Conservation (phyloP, 2,113 vertebrate genomes). For the Passer domesticus region DNA sequence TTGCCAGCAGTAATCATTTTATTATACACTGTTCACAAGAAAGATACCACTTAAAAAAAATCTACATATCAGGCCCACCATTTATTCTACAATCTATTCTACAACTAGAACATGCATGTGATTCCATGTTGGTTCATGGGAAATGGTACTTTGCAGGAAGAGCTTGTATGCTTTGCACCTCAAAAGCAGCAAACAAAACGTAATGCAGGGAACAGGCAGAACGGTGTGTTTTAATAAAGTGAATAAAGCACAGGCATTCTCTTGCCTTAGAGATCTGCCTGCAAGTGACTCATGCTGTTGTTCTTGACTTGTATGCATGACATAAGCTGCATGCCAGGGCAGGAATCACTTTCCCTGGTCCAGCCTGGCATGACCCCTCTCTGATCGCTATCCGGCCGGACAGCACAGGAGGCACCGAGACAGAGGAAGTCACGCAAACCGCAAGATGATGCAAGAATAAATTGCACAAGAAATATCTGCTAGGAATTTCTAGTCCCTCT, state of each 20-base stretch:
- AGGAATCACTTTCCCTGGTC: neutral
- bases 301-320: neutral
- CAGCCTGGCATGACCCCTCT: neutral
- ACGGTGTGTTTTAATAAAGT: neutral
- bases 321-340: neutral
- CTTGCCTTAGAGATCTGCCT: neutral
- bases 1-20: neutral
- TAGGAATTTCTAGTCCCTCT: neutral
- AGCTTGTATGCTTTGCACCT: neutral
- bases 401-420: neutral
- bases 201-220: neutral
- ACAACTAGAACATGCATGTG: rapidly evolving
- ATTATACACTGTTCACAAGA: neutral
- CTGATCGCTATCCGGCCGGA: neutral
- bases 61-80: neutral
- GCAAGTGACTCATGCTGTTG: neutral
- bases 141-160: rapidly evolving
- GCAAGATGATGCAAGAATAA: neutral
- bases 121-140: rapidly evolving
- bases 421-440: neutral
- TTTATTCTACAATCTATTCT: neutral
- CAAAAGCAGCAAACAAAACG: neutral
- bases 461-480: neutral
- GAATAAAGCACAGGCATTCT: neutral
- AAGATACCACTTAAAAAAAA: neutral